Evolutionary conservation across 2,113 vertebrate species (phyloP).

Genomic region (Dasypus novemcinctus): DNA sequence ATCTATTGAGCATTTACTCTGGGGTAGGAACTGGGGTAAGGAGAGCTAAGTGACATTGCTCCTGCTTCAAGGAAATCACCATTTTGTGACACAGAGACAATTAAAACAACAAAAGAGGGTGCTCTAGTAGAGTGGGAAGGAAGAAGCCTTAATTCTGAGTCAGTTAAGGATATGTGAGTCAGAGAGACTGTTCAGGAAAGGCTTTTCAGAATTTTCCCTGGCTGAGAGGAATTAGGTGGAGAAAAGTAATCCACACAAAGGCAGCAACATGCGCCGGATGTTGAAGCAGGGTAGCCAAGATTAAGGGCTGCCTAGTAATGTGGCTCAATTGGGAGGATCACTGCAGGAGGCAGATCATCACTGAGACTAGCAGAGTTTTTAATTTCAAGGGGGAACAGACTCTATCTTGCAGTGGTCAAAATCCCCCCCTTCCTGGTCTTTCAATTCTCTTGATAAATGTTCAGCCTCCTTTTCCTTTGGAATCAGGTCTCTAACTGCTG

Average conservation of each 20-base stretch:
- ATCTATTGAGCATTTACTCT: not conserved
- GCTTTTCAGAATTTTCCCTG: not conserved
- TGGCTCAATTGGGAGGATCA: too few species aligned
- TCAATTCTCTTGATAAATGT: not conserved
- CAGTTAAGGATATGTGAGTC: not conserved
- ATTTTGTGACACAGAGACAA: not conserved
- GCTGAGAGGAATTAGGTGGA: not conserved
- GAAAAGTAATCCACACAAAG: not conserved
- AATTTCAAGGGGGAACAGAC: not conserved
- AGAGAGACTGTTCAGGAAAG: not conserved
- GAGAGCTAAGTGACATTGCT: not conserved
- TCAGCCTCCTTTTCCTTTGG: not conserved
- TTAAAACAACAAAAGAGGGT: not conserved
- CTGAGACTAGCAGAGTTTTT: not conserved
- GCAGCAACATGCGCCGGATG: rapidly evolving
- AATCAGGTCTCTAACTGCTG: not conserved
- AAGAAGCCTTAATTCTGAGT: not conserved
- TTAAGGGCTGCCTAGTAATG: rapidly evolving
- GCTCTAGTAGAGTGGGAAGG: not conserved
- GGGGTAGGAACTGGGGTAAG: not conserved
- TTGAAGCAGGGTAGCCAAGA: not conserved
- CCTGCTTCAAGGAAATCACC: not conserved
- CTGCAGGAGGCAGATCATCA: rapidly evolving
- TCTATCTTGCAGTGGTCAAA: too few species aligned
- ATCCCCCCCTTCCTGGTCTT: not conserved